phyloP scores from a whole-genome alignment of 2,888 invertebrate species.

The Ophion obscuratus region DNA sequence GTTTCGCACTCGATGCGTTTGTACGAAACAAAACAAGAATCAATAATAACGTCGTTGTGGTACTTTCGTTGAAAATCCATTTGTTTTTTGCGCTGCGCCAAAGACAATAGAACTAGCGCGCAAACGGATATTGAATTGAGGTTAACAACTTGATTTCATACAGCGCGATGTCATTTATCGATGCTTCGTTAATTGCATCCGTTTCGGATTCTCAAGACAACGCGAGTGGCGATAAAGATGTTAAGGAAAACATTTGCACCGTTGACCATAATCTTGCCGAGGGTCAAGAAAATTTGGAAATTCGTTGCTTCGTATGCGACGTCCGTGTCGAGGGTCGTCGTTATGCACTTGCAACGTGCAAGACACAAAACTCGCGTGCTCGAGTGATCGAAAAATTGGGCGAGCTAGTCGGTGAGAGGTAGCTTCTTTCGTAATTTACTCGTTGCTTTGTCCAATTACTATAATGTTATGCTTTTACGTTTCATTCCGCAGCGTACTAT shows the following conservation, averaged over 20 bases:
- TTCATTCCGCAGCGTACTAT: neutral
- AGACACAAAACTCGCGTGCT: slow-evolving; percentile 79
- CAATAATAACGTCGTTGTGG: neutral
- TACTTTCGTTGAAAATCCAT: neutral
- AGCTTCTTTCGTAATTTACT: slow-evolving; percentile 41
- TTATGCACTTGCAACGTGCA: slow-evolving; percentile 81
- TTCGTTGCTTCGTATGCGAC: slow-evolving; percentile 82
- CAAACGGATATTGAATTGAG: slow-evolving; percentile 11
- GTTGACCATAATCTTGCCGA: slow-evolving; percentile 16
- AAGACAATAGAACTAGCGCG: neutral
- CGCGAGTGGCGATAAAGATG: slow-evolving; percentile 1
- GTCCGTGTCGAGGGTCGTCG: slow-evolving; percentile 79
- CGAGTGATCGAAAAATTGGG: slow-evolving; percentile 82
- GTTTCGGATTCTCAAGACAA: slow-evolving; percentile 2
- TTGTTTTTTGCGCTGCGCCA: neutral
- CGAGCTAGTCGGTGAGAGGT: slow-evolving; percentile 82
- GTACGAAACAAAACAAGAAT: slow-evolving; percentile 1
- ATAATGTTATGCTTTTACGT: neutral
- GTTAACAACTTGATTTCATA: slow-evolving; percentile 24
- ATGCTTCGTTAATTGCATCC: slow-evolving; percentile 24
- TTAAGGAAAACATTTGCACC: neutral
- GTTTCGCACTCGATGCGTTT: neutral
- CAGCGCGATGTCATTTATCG: slow-evolving; percentile 44
- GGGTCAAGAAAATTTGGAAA: slow-evolving; percentile 32
- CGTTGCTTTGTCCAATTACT: neutral